phyloP scores from a whole-genome alignment of 2,113 vertebrate genomes.

The Rhizomys pruinosus region DNA sequence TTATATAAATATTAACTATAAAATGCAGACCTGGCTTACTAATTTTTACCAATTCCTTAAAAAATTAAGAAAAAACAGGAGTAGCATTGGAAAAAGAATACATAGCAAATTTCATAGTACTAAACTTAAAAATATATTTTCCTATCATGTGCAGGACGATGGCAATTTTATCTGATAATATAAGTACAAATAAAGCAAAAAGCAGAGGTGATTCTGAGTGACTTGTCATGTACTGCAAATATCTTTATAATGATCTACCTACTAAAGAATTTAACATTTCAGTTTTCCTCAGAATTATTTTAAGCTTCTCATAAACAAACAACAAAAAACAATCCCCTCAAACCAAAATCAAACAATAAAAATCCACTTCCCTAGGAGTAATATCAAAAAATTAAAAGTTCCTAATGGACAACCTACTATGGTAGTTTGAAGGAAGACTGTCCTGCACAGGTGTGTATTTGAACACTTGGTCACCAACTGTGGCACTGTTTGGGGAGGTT shows the following conservation, averaged over 20 bases:
- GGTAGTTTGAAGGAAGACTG: not conserved
- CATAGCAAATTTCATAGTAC: not conserved
- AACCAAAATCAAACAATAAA: not conserved
- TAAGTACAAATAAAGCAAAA: conserved; percentile 28
- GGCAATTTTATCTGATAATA: conserved; percentile 31
- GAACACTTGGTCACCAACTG: not conserved
- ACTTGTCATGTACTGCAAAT: not conserved
- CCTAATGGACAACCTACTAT: not conserved
- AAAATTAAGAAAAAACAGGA: not conserved
- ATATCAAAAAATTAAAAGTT: not conserved
- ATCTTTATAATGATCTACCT: not conserved
- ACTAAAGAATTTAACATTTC: conserved; percentile 37
- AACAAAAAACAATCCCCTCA: not conserved
- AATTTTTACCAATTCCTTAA: conserved; percentile 30
- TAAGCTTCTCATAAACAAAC: conserved; percentile 22
- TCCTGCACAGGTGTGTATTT: not conserved
- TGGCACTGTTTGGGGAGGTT: not conserved
- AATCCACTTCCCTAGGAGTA: not conserved
- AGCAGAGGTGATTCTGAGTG: not conserved
- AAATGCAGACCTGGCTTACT: conserved; percentile 38
- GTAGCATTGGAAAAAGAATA: not conserved
- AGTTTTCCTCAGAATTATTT: conserved; percentile 48
- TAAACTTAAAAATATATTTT: conserved; percentile 15
- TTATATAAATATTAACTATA: conserved; percentile 40
- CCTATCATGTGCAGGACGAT: not conserved